A percentile compares a stretch with the other conserved stretches of the same genome.
Evolutionary conservation across 2,797 vertebrate species (phyloP).

Genomic region (Naso thynnoides): DNA sequence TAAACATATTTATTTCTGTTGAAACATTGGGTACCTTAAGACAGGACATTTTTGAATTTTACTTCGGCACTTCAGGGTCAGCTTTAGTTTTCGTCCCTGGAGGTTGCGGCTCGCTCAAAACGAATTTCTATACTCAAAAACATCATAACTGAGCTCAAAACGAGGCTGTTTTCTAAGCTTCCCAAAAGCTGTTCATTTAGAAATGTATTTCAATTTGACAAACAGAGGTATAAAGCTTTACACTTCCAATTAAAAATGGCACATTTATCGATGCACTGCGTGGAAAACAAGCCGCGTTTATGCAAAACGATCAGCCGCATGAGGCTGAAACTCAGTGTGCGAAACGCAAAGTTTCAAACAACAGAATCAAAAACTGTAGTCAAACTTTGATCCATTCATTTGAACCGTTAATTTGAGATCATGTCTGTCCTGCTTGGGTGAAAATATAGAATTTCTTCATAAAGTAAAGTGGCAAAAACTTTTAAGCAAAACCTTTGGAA

Average conservation of each 20-base stretch:
- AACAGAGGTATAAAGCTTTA: constrained; percentile 14
- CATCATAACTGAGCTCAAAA: constrained; percentile 6
- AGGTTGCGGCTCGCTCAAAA: not conserved
- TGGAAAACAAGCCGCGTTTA: constrained; percentile 20
- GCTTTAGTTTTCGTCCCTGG: too few relatives aligned
- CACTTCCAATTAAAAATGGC: constrained; percentile 53
- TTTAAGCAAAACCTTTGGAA: not conserved
- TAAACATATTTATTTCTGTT: too few relatives aligned
- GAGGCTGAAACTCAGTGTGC: not conserved
- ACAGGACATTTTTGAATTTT: too few relatives aligned
- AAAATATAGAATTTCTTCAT: not conserved
- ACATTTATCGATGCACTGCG: constrained; percentile 24
- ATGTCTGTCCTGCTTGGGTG: not conserved
- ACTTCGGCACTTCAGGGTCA: too few relatives aligned
- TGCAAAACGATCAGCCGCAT: not conserved
- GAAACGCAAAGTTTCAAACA: not conserved
- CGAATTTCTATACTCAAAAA: constrained; percentile 4
- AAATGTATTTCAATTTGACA: constrained; percentile 32
- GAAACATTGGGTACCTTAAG: too few relatives aligned
- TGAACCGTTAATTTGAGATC: not conserved
- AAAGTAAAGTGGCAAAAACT: not conserved
- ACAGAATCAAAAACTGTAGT: not conserved
- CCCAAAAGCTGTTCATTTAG: constrained; percentile 18
- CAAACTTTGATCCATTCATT: not conserved
- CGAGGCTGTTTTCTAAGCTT: constrained; percentile 15